Evolutionary conservation across 2,797 vertebrate genomes (phyloP).

Genomic region (Streptopelia turtur): DNA sequence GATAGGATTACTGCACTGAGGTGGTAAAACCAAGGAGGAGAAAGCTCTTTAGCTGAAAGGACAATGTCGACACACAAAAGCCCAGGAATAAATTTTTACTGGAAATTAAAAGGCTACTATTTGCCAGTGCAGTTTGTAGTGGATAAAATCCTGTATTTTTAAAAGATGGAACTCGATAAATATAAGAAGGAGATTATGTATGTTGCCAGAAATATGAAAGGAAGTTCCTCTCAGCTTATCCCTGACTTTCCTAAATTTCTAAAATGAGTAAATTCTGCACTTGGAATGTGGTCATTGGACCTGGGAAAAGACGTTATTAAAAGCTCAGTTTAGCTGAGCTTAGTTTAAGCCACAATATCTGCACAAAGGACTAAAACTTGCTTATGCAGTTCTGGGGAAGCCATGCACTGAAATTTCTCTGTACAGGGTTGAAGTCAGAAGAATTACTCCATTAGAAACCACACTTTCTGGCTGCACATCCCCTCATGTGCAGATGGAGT

Average conservation of each 20-base stretch:
- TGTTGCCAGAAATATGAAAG: not conserved
- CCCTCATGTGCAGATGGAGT: conserved; percentile 12
- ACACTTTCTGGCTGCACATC: conserved; percentile 35
- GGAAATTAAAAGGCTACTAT: not conserved
- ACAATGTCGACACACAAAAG: not conserved
- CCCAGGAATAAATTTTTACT: not conserved
- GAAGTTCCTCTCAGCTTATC: not conserved
- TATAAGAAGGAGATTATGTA: not conserved
- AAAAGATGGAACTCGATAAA: not conserved
- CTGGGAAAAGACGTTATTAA: not conserved
- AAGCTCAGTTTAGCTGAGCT: not conserved
- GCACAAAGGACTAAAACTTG: not conserved
- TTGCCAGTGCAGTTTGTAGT: not conserved
- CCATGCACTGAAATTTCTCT: not conserved
- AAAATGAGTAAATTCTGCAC: not conserved
- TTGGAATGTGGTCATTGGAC: not conserved
- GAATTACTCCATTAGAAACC: conserved; percentile 42
- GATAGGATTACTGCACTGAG: not conserved
- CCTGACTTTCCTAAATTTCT: not conserved
- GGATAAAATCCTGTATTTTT: not conserved
- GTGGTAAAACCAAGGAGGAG: not conserved
- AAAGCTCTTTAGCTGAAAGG: not conserved
- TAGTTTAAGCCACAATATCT: not conserved
- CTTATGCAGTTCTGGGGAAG: not conserved
- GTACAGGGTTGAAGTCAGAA: conserved; percentile 1